These are phyloP conservation scores for Oryzias dopingdopingensis DNA, from an alignment of 2,797 vertebrate genomes.

Conservation along the genomic window DNA sequence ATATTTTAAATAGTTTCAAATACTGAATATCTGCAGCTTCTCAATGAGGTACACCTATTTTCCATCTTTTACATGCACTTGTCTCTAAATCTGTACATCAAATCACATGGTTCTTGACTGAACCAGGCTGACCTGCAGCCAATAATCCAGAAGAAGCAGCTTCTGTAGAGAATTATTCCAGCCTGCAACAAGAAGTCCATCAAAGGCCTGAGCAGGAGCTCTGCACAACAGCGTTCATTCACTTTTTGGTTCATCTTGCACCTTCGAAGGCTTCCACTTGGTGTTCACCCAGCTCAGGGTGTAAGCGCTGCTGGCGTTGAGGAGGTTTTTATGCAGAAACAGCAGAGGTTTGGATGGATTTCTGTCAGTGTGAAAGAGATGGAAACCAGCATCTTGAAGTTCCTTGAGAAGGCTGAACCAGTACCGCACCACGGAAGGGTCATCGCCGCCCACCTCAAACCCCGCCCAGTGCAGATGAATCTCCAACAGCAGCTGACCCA, in stretches of 20 bases:
- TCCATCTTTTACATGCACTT: too few species aligned
- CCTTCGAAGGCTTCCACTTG: conserved; percentile 74
- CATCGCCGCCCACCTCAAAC: conserved; percentile 90
- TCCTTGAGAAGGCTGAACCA: conserved; percentile 96
- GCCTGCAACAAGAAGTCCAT: conserved; percentile 34
- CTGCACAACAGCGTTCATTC: not conserved
- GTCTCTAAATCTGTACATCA: too few species aligned
- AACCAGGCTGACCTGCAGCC: conserved; percentile 52
- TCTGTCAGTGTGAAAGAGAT: conserved; percentile 86
- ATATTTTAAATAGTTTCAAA: too few species aligned
- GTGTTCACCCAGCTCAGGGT: conserved; percentile 92
- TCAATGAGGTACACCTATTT: too few species aligned
- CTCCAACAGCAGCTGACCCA: conserved; percentile 91
- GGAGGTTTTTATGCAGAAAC: conserved; percentile 86
- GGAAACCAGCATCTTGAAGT: conserved; percentile 85
- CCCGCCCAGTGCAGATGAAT: conserved; percentile 95
- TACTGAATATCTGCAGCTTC: too few species aligned
- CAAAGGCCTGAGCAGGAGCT: conserved; percentile 4
- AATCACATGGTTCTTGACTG: not conserved
- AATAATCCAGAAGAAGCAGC: conserved; percentile 32
- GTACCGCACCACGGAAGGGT: conserved; percentile 88
- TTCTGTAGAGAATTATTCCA: conserved; percentile 40
- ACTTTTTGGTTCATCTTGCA: not conserved
- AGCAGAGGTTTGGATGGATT: conserved; percentile 83
- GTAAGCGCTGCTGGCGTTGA: conserved; percentile 91